A percentile compares a stretch with the other conserved stretches of the same genome.
Conservation (phyloP, 2,888 invertebrate species). For the Spisula solida region DNA sequence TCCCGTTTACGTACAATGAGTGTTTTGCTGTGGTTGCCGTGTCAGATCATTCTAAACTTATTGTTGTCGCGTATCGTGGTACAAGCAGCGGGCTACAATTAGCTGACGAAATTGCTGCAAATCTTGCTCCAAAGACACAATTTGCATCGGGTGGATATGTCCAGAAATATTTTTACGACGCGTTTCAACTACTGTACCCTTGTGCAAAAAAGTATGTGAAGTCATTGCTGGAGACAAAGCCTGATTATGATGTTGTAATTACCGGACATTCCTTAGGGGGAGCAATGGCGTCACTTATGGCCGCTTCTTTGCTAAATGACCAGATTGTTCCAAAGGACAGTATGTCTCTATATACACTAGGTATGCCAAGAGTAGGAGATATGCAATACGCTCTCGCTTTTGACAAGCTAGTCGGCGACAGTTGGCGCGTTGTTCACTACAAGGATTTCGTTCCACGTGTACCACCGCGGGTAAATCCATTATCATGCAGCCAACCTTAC, state of each 20-base stretch:
- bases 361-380: no score
- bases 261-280: slow-evolving; percentile 57
- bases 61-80: slow-evolving; percentile 52
- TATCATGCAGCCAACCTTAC: no score
- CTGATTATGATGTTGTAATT: slow-evolving; percentile 50
- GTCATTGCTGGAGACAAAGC: slow-evolving; percentile 34
- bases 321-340: no score
- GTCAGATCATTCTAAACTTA: no score
- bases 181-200: slow-evolving; percentile 47
- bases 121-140: slow-evolving; percentile 4
- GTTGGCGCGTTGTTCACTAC: no score
- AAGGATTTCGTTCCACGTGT: no score
- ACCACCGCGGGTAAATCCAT: no score
- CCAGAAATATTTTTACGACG: slow-evolving; percentile 60
- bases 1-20: slow-evolving; percentile 30
- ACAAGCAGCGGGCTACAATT: slow-evolving; percentile 19
- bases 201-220: slow-evolving; percentile 29
- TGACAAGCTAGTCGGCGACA: no score
- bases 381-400: no score
- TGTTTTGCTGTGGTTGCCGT: slow-evolving; percentile 57
- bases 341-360: no score
- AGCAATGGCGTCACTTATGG: no score
- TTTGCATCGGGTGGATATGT: slow-evolving; percentile 50
- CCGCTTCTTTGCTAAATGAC: no score
- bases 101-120: slow-evolving; percentile 38